phyloP scores from a whole-genome alignment of 2,113 vertebrate species.

The Tamias sibiricus region DNA sequence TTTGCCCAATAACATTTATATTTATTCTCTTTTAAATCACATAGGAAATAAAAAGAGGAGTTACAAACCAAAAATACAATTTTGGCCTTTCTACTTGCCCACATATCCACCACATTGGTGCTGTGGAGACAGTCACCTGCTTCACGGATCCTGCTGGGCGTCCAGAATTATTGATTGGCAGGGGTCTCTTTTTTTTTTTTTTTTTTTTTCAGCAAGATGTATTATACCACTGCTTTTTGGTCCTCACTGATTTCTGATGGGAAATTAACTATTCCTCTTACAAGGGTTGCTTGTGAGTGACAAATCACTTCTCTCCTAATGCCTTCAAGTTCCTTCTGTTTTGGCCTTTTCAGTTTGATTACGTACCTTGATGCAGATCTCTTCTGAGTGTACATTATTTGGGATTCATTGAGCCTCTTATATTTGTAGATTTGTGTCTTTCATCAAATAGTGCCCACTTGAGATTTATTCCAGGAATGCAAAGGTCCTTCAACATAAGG shows the following conservation, averaged over 20 bases:
- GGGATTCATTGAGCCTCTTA: neutral
- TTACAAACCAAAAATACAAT: neutral
- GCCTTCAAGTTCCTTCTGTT: neutral
- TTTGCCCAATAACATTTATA: neutral
- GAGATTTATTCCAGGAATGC: neutral
- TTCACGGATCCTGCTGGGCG: accelerated
- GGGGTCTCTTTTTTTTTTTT: too few relatives aligned
- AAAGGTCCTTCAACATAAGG: neutral
- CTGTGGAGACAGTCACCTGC: too few relatives aligned
- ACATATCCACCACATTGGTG: neutral
- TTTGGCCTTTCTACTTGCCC: neutral
- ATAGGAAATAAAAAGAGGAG: neutral
- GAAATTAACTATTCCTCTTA: neutral
- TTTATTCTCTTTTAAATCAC: neutral
- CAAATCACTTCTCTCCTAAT: neutral
- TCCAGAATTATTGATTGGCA: too few relatives aligned
- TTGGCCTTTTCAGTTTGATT: neutral
- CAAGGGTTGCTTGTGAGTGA: neutral
- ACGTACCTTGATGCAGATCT: neutral
- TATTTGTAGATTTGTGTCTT: neutral
- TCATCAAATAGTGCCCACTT: neutral
- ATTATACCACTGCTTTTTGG: neutral
- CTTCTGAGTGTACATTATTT: neutral
- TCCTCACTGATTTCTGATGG: neutral
- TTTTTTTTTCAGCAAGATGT: neutral